These are phyloP conservation scores for Sarcophaga variegata DNA, from an alignment of 2,888 invertebrate genomes.

Conservation along the genomic window DNA sequence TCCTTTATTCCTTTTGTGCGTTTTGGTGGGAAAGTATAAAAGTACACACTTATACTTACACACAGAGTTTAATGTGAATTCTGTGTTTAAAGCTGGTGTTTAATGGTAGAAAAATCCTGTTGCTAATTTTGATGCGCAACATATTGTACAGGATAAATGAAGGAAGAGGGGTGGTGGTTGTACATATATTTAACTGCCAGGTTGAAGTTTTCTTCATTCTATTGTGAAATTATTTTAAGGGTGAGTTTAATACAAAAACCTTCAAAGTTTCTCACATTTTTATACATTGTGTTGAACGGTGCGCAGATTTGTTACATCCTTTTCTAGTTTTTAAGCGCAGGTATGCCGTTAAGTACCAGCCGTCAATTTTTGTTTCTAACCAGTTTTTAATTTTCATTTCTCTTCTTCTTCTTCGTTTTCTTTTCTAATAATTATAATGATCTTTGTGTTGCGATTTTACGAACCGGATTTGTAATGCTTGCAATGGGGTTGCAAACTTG, in stretches of 20 bases:
- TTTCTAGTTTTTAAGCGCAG: slow-evolving; percentile 55
- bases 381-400: not conserved
- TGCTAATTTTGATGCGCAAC: slow-evolving; percentile 71
- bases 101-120: slow-evolving; percentile 66
- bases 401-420: too few species aligned
- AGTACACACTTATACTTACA: slow-evolving; percentile 8
- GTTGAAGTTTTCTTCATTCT: slow-evolving; percentile 56
- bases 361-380: slow-evolving; percentile 50
- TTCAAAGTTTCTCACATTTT: slow-evolving; percentile 63
- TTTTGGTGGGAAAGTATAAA: slow-evolving; percentile 64
- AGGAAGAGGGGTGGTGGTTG: slow-evolving; percentile 62
- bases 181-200: slow-evolving; percentile 40
- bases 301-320: slow-evolving; percentile 66
- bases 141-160: slow-evolving; percentile 64
- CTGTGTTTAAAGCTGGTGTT: slow-evolving; percentile 62
- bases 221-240: slow-evolving; percentile 48
- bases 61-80: slow-evolving; percentile 3
- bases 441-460: slow-evolving; percentile 9
- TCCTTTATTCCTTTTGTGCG: not conserved
- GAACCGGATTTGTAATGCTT: slow-evolving; percentile 29
- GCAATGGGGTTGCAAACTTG: slow-evolving; percentile 52
- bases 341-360: slow-evolving; percentile 70
- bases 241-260: slow-evolving; percentile 42
- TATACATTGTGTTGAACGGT: slow-evolving; percentile 48
- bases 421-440: slow-evolving; percentile 20